Conservation (phyloP, 1,140 invertebrate species). For the Leptopilina boulardi region DNA sequence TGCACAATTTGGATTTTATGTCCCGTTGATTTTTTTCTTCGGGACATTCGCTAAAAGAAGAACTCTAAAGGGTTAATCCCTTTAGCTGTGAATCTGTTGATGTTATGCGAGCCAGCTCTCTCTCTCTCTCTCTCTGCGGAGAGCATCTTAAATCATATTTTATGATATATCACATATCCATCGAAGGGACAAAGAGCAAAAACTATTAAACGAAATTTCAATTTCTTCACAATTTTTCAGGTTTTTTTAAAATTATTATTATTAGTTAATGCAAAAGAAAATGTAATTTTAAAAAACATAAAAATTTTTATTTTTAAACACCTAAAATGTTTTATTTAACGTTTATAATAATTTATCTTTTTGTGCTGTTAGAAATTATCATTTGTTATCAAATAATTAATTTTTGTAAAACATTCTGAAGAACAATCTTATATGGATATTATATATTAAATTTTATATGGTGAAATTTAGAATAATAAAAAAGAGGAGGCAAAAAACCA, state of each 20-base stretch:
- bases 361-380: neutral
- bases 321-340: neutral
- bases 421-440: too few relatives aligned
- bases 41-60: too few relatives aligned
- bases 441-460: too few relatives aligned
- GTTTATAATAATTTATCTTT: conserved; percentile 2
- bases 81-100: too few relatives aligned
- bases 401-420: too few relatives aligned
- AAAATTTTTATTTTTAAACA: neutral
- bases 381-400: neutral
- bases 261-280: neutral
- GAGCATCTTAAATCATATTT: neutral
- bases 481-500: neutral
- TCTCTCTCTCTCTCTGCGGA: too few relatives aligned
- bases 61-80: too few relatives aligned
- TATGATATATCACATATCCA: neutral
- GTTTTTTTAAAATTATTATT: neutral
- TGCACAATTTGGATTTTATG: neutral
- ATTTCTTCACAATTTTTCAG: neutral
- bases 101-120: too few relatives aligned
- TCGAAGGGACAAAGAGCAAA: neutral
- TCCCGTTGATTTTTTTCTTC: conserved; percentile 1
- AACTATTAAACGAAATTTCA: neutral
- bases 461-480: neutral
- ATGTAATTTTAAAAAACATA: neutral